Evolutionary conservation across 2,113 vertebrate species (phyloP).

Genomic region (Tragelaphus imberbis): DNA sequence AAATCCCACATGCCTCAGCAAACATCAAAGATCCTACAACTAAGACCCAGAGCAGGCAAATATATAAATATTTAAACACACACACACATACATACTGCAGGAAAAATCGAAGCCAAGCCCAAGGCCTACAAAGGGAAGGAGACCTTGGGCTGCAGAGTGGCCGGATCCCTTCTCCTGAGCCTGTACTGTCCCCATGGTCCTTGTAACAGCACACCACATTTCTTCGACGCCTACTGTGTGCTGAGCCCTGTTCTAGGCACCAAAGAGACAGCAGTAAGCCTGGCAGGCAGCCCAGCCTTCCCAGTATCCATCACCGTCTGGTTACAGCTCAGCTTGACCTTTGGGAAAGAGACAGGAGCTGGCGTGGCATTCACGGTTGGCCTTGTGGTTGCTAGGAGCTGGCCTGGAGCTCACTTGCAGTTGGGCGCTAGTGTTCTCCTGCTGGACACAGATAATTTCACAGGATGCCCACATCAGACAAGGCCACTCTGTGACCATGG

Average conservation of each 20-base stretch:
- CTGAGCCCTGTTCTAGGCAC: background rate
- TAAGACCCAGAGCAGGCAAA: background rate
- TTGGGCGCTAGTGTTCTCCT: background rate
- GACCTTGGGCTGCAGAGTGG: background rate
- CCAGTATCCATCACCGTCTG: accelerated
- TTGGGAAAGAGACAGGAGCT: background rate
- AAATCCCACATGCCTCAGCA: background rate
- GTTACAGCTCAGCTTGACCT: background rate
- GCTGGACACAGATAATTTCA: background rate
- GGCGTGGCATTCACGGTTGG: background rate
- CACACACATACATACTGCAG: background rate
- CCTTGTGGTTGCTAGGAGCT: background rate
- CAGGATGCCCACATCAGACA: background rate
- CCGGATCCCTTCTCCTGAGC: background rate
- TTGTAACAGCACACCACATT: background rate
- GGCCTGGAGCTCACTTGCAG: background rate
- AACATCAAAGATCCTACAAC: background rate
- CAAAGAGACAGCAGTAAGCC: background rate
- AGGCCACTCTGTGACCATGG: background rate
- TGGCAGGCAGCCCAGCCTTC: background rate
- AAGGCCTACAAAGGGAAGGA: background rate
- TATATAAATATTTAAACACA: background rate
- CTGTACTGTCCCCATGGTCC: background rate
- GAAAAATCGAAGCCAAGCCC: background rate
- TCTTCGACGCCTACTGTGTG: background rate